Conservation (phyloP, 2,888 invertebrate species). For the Strigamia maritima region DNA sequence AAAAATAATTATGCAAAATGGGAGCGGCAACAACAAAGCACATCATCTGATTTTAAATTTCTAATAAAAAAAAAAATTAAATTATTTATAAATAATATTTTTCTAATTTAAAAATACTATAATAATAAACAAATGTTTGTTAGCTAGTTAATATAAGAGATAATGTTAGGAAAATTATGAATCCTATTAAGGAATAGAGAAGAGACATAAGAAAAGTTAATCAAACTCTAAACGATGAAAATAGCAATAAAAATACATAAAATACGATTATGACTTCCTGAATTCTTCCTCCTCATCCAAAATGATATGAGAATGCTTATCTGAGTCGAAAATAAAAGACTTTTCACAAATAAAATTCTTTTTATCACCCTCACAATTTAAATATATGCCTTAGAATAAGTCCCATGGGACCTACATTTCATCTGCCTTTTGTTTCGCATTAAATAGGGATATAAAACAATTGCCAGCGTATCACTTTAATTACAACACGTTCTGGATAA, state of each 20-base stretch:
- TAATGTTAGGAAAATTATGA: no score
- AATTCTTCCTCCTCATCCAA: slow-evolving; percentile 16
- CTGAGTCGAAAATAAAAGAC: slow-evolving; percentile 6
- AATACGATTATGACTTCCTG: slow-evolving; percentile 34
- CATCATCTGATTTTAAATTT: neutral
- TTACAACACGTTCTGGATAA: neutral
- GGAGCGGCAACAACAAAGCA: slow-evolving; percentile 10
- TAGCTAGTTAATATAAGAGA: no score
- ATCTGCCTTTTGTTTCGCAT: slow-evolving; percentile 2
- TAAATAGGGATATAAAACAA: slow-evolving; percentile 5
- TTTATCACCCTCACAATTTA: slow-evolving; percentile 18
- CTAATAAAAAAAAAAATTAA: neutral
- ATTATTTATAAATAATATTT: neutral
- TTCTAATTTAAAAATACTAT: no score
- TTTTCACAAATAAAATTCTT: slow-evolving; percentile 29
- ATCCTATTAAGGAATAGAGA: neutral
- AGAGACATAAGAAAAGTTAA: neutral
- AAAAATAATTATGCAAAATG: slow-evolving; percentile 28
- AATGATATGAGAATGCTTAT: slow-evolving; percentile 25
- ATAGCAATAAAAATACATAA: slow-evolving; percentile 16
- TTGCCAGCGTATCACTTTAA: neutral
- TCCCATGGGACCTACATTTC: slow-evolving; percentile 4
- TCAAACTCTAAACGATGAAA: neutral
- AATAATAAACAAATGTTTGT: no score
- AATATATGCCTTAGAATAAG: slow-evolving; percentile 28